phyloP scores from a whole-genome alignment of 2,888 invertebrate genomes.

The Ariolimax columbianus region DNA sequence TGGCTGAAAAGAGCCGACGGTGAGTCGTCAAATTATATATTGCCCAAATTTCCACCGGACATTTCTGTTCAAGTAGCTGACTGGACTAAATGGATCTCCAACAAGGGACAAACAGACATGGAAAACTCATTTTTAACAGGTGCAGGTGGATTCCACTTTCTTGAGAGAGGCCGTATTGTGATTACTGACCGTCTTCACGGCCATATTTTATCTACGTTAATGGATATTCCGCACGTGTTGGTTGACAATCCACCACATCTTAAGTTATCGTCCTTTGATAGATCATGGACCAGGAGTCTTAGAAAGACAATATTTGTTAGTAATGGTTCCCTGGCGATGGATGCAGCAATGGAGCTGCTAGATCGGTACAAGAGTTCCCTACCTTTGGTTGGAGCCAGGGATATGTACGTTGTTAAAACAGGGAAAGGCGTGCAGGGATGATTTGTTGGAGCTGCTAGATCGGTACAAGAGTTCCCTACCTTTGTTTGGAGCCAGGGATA shows the following conservation, averaged over 20 bases:
- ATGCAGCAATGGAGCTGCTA: slow-evolving; percentile 21
- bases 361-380: background rate
- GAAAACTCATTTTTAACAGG: slow-evolving; percentile 50
- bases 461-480: background rate
- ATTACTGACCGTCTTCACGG: slow-evolving; percentile 59
- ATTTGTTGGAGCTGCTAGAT: slow-evolving; percentile 15
- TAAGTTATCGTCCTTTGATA: slow-evolving; percentile 48
- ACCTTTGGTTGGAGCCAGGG: background rate
- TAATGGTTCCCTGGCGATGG: slow-evolving; percentile 15
- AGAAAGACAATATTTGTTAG: slow-evolving; percentile 21
- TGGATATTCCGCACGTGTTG: slow-evolving; percentile 29
- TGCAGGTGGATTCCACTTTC: slow-evolving; percentile 53
- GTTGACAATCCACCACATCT: slow-evolving; percentile 31
- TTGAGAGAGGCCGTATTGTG: slow-evolving; percentile 58
- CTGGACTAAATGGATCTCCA: slow-evolving; percentile 53
- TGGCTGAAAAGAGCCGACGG: slow-evolving; percentile 31
- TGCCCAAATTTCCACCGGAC: slow-evolving; percentile 37
- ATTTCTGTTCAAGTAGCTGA: slow-evolving; percentile 45
- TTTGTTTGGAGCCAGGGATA: background rate
- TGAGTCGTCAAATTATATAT: slow-evolving; percentile 46
- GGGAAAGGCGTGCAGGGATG: no score
- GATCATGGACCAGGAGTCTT: slow-evolving; percentile 43
- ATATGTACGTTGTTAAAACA: background rate
- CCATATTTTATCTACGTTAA: slow-evolving; percentile 41
- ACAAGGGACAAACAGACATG: slow-evolving; percentile 43